Evolutionary conservation across 2,797 vertebrate genomes (phyloP), one percentile per base, ranked within the genome.

Genomic region (Peromyscus melanophrys): DNA sequence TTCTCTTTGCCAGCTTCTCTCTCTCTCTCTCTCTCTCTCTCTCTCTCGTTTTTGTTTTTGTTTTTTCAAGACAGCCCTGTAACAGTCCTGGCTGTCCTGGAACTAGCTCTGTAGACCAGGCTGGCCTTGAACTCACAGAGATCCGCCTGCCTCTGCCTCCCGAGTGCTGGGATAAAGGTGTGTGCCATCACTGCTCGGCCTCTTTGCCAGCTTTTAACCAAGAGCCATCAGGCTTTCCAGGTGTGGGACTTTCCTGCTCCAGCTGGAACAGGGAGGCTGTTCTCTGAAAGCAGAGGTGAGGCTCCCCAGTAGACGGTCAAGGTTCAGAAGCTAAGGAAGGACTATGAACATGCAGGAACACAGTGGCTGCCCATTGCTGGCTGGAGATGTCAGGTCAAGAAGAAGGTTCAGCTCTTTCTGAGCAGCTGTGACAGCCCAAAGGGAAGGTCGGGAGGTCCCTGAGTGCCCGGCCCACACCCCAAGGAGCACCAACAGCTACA

Each of bases 281-380:
- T 29, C 40, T 65, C 43, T 57, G 59, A 82, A 61, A 76, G 1
- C 25, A 52, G 16, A 40, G 57, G 13, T 5, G 9, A 52, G 69
- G 9, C 1, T 43, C 86, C 67, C 63, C 63, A 34, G 19, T 81
- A n/a, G 61, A 77, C 29, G 84, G 67, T 17, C 5, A 2, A 46
- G 27, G 6, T 37, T 7, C 37, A 67, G 81, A 43, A 4, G 29
- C 71, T 61, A 17, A 75, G 65, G 25, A 65, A 80, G 61, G n/a
- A n/a, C 21, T 17, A n/a, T 31, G 76, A 55, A 40, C n/a, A 16
- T 65, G 29, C 40, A 65, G 76, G 78, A 67, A 25, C 4, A 1
- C 0, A 4, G 81, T 52, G 69, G n/a, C n/a, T 52, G 1, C 59
- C 10, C 0, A 10, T 6, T 3, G 31, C 73, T 29, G 21, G 49